Conservation (phyloP, 2,797 vertebrate genomes). For the Scomberomorus guttatus region DNA sequence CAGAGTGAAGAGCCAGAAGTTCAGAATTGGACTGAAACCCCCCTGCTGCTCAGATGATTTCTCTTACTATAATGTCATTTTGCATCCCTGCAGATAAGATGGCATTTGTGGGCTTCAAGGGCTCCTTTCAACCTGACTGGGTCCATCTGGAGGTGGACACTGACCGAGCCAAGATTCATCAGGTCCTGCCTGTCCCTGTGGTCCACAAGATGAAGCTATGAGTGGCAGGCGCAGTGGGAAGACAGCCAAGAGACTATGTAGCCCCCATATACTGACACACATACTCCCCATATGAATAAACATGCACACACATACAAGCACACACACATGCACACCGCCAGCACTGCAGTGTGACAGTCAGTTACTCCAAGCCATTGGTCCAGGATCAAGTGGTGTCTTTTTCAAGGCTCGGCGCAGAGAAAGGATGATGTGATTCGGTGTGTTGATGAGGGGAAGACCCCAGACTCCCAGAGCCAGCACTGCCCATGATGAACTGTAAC, state of each 20-base stretch:
- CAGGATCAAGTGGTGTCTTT: constrained; percentile 37
- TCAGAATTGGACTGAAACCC: neutral
- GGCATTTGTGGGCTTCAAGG: constrained; percentile 94
- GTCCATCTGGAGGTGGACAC: constrained; percentile 87
- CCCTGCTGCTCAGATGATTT: neutral
- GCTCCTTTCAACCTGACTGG: constrained; percentile 92
- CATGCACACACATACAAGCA: constrained; percentile 3
- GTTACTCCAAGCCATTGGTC: constrained; percentile 44
- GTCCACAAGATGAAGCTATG: constrained; percentile 91
- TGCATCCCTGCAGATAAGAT: constrained; percentile 89
- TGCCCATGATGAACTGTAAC: constrained; percentile 21
- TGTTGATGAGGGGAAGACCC: constrained; percentile 3
- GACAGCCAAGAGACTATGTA: constrained; percentile 44
- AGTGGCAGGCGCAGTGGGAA: constrained; percentile 57
- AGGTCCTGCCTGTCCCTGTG: constrained; percentile 93
- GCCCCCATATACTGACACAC: constrained; percentile 26
- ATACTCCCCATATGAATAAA: neutral
- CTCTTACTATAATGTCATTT: constrained; percentile 9
- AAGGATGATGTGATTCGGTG: constrained; percentile 2
- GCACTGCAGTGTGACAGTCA: constrained; percentile 33
- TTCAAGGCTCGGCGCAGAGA: constrained; percentile 11
- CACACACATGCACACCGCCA: constrained; percentile 37
- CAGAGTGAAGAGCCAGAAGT: neutral
- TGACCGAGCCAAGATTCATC: constrained; percentile 91
- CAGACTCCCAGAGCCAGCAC: neutral